Conservation (phyloP, 2,113 vertebrate species). For the Phyllopteryx taeniolatus region DNA sequence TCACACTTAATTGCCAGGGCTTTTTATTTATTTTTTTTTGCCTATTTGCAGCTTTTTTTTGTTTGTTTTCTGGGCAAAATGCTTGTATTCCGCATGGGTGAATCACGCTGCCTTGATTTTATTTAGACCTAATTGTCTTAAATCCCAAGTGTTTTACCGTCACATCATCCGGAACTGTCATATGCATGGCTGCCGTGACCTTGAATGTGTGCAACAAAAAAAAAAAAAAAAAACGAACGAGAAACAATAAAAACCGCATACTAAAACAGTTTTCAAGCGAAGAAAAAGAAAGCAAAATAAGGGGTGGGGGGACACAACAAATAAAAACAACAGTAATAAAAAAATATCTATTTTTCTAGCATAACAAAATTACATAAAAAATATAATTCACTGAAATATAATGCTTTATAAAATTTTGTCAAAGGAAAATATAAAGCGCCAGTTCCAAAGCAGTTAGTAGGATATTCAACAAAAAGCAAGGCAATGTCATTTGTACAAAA, state of each 20-base stretch:
- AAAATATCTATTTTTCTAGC: too few species aligned
- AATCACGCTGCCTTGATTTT: constrained; percentile 48
- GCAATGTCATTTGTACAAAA: too few species aligned
- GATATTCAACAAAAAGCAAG: too few species aligned
- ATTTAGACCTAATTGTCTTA: constrained; percentile 38
- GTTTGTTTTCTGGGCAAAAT: constrained; percentile 30
- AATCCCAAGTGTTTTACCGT: constrained; percentile 16
- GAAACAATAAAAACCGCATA: not conserved
- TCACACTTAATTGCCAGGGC: constrained; percentile 72
- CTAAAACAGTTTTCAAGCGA: too few species aligned
- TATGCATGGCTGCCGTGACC: constrained; percentile 13
- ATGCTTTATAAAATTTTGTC: too few species aligned
- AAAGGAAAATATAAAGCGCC: too few species aligned
- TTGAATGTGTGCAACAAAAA: constrained; percentile 11
- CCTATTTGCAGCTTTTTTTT: constrained; percentile 25
- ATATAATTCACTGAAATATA: too few species aligned
- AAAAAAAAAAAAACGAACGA: not conserved
- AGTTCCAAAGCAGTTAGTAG: too few species aligned
- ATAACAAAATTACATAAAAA: too few species aligned
- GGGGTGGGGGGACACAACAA: too few species aligned
- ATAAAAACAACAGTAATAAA: too few species aligned
- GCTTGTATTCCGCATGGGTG: constrained; percentile 44
- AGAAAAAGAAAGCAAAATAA: too few species aligned
- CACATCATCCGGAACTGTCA: constrained; percentile 13
- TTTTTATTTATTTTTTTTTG: constrained; percentile 41